These are phyloP conservation scores for Meles meles DNA, from an alignment of 2,113 vertebrate genomes.

Conservation along the genomic window DNA sequence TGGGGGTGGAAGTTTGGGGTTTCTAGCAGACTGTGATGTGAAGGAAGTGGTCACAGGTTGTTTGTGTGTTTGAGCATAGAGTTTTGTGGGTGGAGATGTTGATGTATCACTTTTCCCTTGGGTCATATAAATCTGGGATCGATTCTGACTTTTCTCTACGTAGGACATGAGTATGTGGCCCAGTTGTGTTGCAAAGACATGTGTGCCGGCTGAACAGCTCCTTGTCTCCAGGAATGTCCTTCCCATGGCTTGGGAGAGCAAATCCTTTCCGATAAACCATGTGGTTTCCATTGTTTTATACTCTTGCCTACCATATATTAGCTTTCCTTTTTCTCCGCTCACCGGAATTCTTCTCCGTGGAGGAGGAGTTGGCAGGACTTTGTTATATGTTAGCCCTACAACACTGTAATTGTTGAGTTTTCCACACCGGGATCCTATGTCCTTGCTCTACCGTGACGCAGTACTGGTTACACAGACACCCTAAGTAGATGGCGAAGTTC, in stretches of 20 bases:
- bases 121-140: background rate
- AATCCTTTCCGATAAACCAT: background rate
- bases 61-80: background rate
- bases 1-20: background rate
- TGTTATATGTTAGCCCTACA: background rate
- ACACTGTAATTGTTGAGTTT: background rate
- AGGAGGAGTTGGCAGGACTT: background rate
- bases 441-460: background rate
- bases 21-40: rapidly evolving
- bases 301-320: background rate
- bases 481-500: background rate
- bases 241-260: background rate
- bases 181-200: background rate
- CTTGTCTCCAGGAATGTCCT: background rate
- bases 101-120: background rate
- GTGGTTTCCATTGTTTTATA: background rate
- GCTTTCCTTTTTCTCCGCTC: background rate
- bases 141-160: background rate
- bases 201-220: background rate
- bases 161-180: background rate
- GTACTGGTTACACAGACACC: background rate
- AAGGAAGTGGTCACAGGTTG: background rate
- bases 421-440: background rate
- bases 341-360: background rate
- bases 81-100: background rate